Evolutionary conservation across 2,797 vertebrate genomes (phyloP).

Genomic region (Odontamblyopus lacepedii): DNA sequence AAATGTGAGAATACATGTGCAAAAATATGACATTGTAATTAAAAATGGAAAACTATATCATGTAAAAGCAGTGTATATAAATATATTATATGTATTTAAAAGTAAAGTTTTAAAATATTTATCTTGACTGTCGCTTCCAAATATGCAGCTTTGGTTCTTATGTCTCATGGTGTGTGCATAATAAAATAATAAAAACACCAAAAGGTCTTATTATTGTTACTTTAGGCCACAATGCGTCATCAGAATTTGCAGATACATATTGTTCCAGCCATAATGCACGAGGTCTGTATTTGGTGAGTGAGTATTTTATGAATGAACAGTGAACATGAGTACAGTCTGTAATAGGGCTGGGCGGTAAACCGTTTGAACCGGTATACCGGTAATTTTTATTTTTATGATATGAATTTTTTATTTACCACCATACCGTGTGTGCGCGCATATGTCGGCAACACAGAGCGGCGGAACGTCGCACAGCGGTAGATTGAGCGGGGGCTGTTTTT

Average conservation of each 20-base stretch:
- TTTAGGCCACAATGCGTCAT: not conserved
- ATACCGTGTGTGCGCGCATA: no score
- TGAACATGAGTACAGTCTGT: no score
- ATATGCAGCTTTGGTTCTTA: conserved; percentile 21
- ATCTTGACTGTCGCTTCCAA: conserved; percentile 17
- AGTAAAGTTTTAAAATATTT: conserved; percentile 13
- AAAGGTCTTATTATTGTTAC: not conserved
- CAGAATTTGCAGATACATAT: not conserved
- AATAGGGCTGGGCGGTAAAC: no score
- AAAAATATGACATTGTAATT: conserved; percentile 27
- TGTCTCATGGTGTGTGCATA: conserved; percentile 39
- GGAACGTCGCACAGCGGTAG: no score
- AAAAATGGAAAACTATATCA: conserved; percentile 34
- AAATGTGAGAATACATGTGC: conserved; percentile 61
- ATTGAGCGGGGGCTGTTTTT: no score
- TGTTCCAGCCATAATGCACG: no score
- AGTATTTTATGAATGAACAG: no score
- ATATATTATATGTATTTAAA: conserved; percentile 26
- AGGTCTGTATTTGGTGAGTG: no score
- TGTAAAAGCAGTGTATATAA: conserved; percentile 35
- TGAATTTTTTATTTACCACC: no score
- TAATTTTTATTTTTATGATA: no score
- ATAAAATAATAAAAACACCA: conserved; percentile 4
- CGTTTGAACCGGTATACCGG: no score
- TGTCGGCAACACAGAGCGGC: no score